Evolutionary conservation across 2,113 vertebrate species (phyloP).

Genomic region (Aphyosemion australe): DNA sequence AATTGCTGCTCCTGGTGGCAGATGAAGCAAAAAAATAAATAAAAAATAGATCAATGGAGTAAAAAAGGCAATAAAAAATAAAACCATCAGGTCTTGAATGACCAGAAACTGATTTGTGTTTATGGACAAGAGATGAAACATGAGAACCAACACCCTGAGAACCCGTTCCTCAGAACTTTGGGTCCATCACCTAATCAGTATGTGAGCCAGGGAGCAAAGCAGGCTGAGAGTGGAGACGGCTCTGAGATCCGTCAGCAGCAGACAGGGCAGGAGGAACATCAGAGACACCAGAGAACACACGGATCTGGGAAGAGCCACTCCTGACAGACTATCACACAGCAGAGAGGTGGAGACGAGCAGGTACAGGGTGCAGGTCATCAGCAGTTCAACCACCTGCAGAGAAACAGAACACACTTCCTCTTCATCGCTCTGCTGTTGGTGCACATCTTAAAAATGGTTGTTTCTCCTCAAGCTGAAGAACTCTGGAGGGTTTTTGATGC

Average conservation of each 20-base stretch:
- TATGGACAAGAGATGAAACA: too few species aligned
- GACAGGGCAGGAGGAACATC: conserved; percentile 77
- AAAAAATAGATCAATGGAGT: too few species aligned
- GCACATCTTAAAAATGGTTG: background rate
- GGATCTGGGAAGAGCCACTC: conserved; percentile 67
- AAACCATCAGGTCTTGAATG: background rate
- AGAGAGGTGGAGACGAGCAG: conserved; percentile 81
- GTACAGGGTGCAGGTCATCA: conserved; percentile 87
- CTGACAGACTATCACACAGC: conserved; percentile 77
- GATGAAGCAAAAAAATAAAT: too few species aligned
- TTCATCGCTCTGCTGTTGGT: background rate
- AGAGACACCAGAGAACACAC: conserved; percentile 77
- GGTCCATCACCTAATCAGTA: conserved; percentile 76
- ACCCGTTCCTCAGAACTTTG: background rate
- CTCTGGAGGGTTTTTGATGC: background rate
- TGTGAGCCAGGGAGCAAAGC: conserved; percentile 83
- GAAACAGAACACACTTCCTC: background rate
- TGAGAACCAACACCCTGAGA: too few species aligned
- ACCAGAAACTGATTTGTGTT: background rate
- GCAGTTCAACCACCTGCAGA: conserved; percentile 78
- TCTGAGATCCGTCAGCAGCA: conserved; percentile 82
- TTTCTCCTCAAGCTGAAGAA: background rate
- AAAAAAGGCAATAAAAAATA: too few species aligned
- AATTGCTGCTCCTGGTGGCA: too few species aligned
- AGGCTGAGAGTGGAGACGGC: conserved; percentile 81